Conservation (phyloP, 2,888 invertebrate species). For the Chloroclystis v-ata region DNA sequence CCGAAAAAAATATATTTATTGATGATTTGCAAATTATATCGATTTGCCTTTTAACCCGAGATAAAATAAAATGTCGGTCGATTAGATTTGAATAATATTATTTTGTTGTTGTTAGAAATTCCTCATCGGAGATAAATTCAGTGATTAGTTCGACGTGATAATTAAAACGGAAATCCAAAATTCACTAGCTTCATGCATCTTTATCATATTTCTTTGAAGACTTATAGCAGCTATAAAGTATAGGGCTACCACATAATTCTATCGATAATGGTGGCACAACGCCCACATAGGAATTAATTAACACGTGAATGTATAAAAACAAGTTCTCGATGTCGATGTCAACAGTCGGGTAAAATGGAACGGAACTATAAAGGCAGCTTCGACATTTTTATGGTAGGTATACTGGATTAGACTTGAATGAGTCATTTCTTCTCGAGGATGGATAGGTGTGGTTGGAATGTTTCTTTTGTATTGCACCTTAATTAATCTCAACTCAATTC, state of each 20-base stretch:
- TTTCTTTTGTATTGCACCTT: constrained; percentile 35
- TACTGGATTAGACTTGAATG: constrained; percentile 60
- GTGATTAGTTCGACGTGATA: constrained; percentile 30
- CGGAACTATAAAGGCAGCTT: constrained; percentile 60
- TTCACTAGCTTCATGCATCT: constrained; percentile 46
- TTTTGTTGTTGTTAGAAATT: not conserved
- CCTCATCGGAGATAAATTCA: constrained; percentile 3
- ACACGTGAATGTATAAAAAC: constrained; percentile 64
- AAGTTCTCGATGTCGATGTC: constrained; percentile 63
- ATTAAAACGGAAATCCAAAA: constrained; percentile 46
- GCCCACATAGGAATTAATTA: constrained; percentile 75
- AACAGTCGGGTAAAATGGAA: constrained; percentile 61
- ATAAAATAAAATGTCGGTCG: not conserved
- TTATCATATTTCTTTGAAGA: constrained; percentile 60
- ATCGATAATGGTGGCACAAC: constrained; percentile 66
- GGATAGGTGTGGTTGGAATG: constrained; percentile 46
- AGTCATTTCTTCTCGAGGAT: constrained; percentile 54
- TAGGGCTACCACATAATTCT: constrained; percentile 70
- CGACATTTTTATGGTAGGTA: constrained; percentile 54
- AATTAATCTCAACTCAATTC: constrained; percentile 27
- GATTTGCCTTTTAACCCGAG: constrained; percentile 3
- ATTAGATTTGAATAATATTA: constrained; percentile 1
- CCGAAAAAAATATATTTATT: not conserved
- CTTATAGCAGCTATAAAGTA: constrained; percentile 62
- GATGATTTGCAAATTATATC: constrained; percentile 2